A percentile compares a stretch with the other conserved stretches of the same genome.
Evolutionary conservation across 2,797 vertebrate species (phyloP).

Genomic region (Clarias pachynema): DNA sequence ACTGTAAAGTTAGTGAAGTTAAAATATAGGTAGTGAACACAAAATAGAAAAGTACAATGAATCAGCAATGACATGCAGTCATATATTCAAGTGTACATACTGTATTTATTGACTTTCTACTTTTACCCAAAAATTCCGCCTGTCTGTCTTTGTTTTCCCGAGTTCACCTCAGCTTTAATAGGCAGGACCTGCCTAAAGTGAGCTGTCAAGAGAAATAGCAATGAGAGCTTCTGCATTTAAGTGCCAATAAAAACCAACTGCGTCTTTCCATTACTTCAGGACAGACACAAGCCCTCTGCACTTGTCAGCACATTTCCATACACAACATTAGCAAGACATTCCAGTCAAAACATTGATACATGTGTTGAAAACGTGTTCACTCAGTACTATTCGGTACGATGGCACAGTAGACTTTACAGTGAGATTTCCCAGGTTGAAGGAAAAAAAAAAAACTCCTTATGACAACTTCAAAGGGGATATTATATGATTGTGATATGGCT

Average conservation of each 20-base stretch:
- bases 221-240: constrained; percentile 35
- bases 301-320: constrained; percentile 17
- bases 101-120: constrained; percentile 7
- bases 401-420: not conserved
- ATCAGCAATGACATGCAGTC: constrained; percentile 10
- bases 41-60: constrained; percentile 24
- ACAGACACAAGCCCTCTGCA: constrained; percentile 10
- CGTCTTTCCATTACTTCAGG: constrained; percentile 23
- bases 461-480: not conserved
- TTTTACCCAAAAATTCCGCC: constrained; percentile 14
- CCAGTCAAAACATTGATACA: not conserved
- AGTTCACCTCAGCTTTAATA: constrained; percentile 28
- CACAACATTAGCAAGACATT: not conserved
- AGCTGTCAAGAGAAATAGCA: constrained; percentile 20
- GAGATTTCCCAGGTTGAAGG: not conserved
- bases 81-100: constrained; percentile 9
- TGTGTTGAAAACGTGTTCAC: not conserved
- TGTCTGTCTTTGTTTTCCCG: constrained; percentile 10
- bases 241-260: constrained; percentile 43
- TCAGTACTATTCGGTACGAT: not conserved
- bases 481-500: not conserved
- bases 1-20: constrained; percentile 32
- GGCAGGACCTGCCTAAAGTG: constrained; percentile 1
- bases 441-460: not conserved
- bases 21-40: constrained; percentile 13